These are phyloP conservation scores for Trichosurus vulpecula DNA, from an alignment of 2,797 vertebrate species.

Conservation along the genomic window DNA sequence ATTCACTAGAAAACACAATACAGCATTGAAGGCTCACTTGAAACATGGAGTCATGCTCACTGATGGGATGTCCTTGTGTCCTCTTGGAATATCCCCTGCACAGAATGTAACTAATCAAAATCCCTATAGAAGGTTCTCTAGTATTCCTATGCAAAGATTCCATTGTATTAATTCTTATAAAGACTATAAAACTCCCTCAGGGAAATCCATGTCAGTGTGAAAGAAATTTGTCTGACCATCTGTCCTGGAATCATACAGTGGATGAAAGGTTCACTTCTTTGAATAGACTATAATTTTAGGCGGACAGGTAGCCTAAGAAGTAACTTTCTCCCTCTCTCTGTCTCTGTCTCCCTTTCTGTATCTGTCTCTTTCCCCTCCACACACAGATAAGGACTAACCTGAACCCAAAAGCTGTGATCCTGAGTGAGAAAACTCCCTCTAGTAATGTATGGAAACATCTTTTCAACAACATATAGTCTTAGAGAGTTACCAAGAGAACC, in stretches of 20 bases:
- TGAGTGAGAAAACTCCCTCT: too few species aligned
- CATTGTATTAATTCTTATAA: not conserved
- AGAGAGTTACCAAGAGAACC: not conserved
- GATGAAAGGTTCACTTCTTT: not conserved
- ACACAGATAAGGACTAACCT: too few species aligned
- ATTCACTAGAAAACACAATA: not conserved
- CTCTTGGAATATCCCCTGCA: not conserved
- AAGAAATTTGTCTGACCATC: too few species aligned
- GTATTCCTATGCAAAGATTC: not conserved
- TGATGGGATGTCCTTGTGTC: not conserved
- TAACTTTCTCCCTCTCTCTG: too few species aligned
- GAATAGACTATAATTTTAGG: not conserved
- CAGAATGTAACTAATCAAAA: not conserved
- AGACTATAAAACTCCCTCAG: too few species aligned
- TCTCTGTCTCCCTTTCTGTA: too few species aligned
- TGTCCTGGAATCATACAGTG: not conserved
- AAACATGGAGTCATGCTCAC: not conserved
- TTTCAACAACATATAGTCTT: not conserved
- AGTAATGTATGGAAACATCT: too few species aligned
- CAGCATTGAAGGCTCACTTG: not conserved
- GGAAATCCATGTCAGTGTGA: too few species aligned
- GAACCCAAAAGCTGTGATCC: too few species aligned
- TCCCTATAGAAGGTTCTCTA: too few species aligned
- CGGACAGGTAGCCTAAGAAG: too few species aligned
- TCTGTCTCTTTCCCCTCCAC: too few species aligned